Percentiles rank a stretch among this genome's conserved stretches.
These are phyloP conservation scores for Pluvianellus socialis DNA, from an alignment of 2,113 vertebrate species.

Conservation along the genomic window DNA sequence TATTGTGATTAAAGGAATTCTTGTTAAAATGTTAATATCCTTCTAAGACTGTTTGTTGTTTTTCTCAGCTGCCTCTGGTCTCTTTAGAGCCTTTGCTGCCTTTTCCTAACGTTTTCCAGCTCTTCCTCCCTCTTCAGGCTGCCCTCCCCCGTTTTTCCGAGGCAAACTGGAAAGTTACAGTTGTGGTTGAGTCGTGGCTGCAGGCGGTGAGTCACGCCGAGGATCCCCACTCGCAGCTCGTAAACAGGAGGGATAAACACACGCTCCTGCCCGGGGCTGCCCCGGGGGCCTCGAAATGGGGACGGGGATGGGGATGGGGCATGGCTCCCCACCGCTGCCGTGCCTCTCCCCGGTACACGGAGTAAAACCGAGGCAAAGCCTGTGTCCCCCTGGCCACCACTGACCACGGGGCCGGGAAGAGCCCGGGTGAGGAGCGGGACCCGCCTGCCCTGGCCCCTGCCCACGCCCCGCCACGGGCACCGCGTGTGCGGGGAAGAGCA, in stretches of 20 bases:
- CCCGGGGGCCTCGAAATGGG: accelerated
- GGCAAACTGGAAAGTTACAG: constrained; percentile 44
- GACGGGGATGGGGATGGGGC: background rate
- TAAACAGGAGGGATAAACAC: constrained; percentile 36
- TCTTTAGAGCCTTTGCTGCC: constrained; percentile 36
- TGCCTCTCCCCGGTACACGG: accelerated
- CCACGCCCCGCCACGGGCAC: background rate
- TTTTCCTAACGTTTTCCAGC: constrained; percentile 56
- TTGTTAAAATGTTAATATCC: constrained; percentile 55
- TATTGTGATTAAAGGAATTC: constrained; percentile 58
- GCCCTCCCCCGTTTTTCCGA: background rate
- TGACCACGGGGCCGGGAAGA: background rate
- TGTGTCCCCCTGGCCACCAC: accelerated
- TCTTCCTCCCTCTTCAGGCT: background rate
- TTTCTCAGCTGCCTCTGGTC: constrained; percentile 52
- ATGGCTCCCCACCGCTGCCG: accelerated
- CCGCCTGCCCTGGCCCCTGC: background rate
- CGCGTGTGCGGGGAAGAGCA: accelerated
- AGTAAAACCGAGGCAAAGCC: background rate
- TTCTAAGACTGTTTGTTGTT: constrained; percentile 52
- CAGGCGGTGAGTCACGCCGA: constrained; percentile 34
- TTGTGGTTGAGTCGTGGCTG: constrained; percentile 24
- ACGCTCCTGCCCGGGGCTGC: background rate
- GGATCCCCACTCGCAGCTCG: constrained; percentile 50
- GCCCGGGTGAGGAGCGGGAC: no score